A percentile compares a stretch with the other conserved stretches of the same genome.
Evolutionary conservation across 1,140 invertebrate species (phyloP).

Genomic region (Heterodera schachtii): DNA sequence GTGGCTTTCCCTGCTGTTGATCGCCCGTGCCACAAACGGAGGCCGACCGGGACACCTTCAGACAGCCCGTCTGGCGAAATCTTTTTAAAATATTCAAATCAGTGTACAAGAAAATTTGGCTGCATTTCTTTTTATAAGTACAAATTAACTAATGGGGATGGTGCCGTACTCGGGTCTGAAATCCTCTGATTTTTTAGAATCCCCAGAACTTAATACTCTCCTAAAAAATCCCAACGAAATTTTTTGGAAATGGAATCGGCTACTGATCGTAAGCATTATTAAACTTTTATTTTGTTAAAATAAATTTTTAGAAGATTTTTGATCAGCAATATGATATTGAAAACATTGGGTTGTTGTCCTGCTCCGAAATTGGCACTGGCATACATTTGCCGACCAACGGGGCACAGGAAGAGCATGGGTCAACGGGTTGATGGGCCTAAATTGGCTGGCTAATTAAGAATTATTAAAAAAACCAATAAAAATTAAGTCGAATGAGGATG

Average conservation of each 20-base stretch:
- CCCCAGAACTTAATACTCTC: too few relatives aligned
- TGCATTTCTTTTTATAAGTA: too few relatives aligned
- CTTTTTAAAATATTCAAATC: too few relatives aligned
- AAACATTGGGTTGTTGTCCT: conserved; percentile 55
- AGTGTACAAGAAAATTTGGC: conserved; percentile 39
- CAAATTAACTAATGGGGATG: too few relatives aligned
- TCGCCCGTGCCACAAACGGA: conserved; percentile 59
- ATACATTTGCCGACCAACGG: conserved; percentile 59
- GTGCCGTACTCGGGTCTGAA: too few relatives aligned
- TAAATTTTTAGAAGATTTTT: background rate
- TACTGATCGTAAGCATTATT: too few relatives aligned
- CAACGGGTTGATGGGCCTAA: conserved; percentile 57
- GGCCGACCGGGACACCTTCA: conserved; percentile 61
- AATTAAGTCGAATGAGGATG: too few relatives aligned
- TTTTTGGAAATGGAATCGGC: too few relatives aligned
- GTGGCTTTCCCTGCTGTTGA: conserved; percentile 40
- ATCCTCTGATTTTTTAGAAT: too few relatives aligned
- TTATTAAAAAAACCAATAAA: too few relatives aligned
- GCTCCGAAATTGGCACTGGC: conserved; percentile 55
- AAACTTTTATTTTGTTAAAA: background rate
- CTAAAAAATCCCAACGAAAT: too few relatives aligned
- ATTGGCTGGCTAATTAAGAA: background rate
- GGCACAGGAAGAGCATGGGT: conserved; percentile 57
- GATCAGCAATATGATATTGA: background rate
- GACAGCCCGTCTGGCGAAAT: conserved; percentile 57